Conservation (phyloP, 2,888 invertebrate genomes). For the Cremastobaeus sp. region DNA sequence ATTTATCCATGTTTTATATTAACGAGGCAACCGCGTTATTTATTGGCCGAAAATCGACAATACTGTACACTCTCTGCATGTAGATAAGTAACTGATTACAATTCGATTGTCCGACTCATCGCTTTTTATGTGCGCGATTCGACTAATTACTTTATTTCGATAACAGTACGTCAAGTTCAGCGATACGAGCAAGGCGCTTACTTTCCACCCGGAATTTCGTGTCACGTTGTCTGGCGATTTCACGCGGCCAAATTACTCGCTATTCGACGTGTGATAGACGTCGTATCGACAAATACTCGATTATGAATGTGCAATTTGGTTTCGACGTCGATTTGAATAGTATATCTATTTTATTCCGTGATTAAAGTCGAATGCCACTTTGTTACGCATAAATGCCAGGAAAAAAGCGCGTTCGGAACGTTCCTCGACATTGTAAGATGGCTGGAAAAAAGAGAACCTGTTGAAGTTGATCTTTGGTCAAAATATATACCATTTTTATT, state of each 20-base stretch:
- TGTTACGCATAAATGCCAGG: no score
- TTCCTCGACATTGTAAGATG: constrained; percentile 5
- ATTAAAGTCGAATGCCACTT: constrained; percentile 3
- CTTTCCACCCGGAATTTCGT: constrained; percentile 9
- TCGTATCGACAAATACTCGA: constrained; percentile 1
- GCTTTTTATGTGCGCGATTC: constrained; percentile 8
- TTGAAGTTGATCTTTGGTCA: no score
- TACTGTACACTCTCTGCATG: constrained; percentile 1
- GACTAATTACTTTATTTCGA: constrained; percentile 25
- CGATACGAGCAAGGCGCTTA: constrained; percentile 8
- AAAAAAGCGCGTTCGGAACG: no score
- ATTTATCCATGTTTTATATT: no score
- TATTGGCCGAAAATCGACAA: neutral
- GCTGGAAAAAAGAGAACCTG: no score
- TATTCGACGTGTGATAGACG: constrained; percentile 1
- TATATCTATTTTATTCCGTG: constrained; percentile 4
- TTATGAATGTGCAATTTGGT: constrained; percentile 17
- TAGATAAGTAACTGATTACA: constrained; percentile 29
- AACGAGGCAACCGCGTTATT: no score
- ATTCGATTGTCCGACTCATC: constrained; percentile 21
- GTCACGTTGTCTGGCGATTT: no score
- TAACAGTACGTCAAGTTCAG: neutral
- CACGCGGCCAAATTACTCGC: constrained; percentile 8
- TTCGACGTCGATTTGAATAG: constrained; percentile 5
- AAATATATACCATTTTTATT: no score